These are phyloP conservation scores for Trichonephila clavata DNA, from an alignment of 1,140 invertebrate species.

Conservation along the genomic window DNA sequence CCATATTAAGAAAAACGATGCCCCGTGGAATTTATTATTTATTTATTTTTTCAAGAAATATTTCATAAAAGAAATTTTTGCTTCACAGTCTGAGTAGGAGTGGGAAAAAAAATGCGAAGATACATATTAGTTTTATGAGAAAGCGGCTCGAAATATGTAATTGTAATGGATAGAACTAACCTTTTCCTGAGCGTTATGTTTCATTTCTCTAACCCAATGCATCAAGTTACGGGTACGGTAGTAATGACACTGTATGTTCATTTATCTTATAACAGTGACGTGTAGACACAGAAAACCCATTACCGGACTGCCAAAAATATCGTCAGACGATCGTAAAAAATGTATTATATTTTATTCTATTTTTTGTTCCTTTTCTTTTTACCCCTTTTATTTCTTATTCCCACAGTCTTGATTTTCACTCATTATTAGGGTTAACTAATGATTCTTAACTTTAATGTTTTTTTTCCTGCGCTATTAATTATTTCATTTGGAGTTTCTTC, in stretches of 20 bases:
- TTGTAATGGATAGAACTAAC: slow-evolving; percentile 74
- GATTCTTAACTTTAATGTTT: slow-evolving; percentile 74
- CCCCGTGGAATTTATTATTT: slow-evolving; percentile 46
- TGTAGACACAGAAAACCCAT: slow-evolving; percentile 74
- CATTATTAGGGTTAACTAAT: slow-evolving; percentile 75
- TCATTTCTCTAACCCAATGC: slow-evolving; percentile 62
- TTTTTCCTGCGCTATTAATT: slow-evolving; percentile 62
- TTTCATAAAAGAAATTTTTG: background rate
- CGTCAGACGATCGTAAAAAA: slow-evolving; percentile 65
- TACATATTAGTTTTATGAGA: slow-evolving; percentile 74
- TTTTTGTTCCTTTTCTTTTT: background rate
- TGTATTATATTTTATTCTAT: slow-evolving; percentile 42
- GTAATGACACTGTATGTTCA: slow-evolving; percentile 69
- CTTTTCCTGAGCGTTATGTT: slow-evolving; percentile 68
- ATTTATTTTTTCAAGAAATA: background rate
- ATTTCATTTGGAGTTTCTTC: slow-evolving; percentile 52
- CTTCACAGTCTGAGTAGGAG: background rate
- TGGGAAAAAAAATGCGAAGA: background rate
- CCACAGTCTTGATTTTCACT: slow-evolving; percentile 56
- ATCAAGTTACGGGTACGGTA: slow-evolving; percentile 62
- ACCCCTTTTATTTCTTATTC: slow-evolving; percentile 15
- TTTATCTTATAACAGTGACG: slow-evolving; percentile 72
- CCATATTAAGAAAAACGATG: slow-evolving; percentile 66
- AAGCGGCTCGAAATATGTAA: slow-evolving; percentile 55
- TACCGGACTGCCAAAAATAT: slow-evolving; percentile 73